A percentile compares a stretch with the other conserved stretches of the same genome.
Conservation (phyloP, 2,113 vertebrate genomes). For the Ceuthmochares aereus region DNA sequence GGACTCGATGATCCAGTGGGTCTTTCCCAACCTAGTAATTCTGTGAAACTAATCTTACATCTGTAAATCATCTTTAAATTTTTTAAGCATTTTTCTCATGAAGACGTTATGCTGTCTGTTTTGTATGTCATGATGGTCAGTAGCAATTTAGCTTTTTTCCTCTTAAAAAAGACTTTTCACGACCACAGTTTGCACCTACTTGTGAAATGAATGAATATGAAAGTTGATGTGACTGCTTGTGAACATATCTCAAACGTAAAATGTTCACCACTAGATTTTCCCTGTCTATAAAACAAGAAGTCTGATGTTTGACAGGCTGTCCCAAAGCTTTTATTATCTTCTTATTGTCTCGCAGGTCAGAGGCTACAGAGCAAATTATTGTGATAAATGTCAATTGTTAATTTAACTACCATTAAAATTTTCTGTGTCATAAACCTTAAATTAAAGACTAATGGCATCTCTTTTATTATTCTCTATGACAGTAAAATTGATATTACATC, state of each 20-base stretch:
- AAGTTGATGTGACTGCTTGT: neutral
- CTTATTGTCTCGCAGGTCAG: constrained; percentile 5
- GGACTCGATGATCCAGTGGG: no score
- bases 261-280: neutral
- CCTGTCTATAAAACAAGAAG: neutral
- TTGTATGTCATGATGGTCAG: neutral
- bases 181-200: neutral
- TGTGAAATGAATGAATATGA: neutral
- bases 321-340: neutral
- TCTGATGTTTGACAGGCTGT: neutral
- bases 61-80: neutral
- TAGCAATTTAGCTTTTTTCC: neutral
- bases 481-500: constrained; percentile 3
- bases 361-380: constrained; percentile 44
- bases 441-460: constrained; percentile 37
- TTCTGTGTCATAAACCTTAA: constrained; percentile 56
- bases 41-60: neutral
- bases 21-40: no score
- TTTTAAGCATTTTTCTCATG: neutral
- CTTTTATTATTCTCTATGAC: constrained; percentile 16
- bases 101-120: neutral
- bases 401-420: constrained; percentile 57
- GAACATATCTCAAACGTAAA: neutral
- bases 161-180: neutral
- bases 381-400: constrained; percentile 50